These are phyloP conservation scores for Dissostichus mawsoni DNA, from an alignment of 2,113 vertebrate species.

Conservation along the genomic window DNA sequence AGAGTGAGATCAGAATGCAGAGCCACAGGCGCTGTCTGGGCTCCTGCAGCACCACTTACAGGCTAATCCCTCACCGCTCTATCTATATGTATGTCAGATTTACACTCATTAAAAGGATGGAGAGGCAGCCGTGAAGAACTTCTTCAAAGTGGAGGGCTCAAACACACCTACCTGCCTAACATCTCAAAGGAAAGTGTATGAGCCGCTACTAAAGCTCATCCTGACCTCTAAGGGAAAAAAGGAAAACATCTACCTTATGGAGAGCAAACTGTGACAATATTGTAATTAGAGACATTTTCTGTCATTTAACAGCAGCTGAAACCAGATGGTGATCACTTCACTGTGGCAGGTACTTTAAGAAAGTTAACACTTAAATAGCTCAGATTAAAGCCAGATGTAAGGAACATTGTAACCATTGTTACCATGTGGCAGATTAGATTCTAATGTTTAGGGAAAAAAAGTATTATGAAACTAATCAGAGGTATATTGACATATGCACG, in stretches of 20 bases:
- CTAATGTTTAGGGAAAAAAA: too few relatives aligned
- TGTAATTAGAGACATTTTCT: constrained; percentile 28
- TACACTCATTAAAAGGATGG: constrained; percentile 57
- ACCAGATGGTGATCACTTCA: constrained; percentile 36
- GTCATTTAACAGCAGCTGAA: constrained; percentile 22
- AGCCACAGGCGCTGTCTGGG: constrained; percentile 46
- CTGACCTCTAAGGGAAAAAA: constrained; percentile 22
- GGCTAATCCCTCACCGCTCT: constrained; percentile 55
- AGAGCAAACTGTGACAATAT: constrained; percentile 37
- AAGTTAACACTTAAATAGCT: constrained; percentile 3
- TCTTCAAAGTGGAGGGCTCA: constrained; percentile 47
- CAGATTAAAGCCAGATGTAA: background rate
- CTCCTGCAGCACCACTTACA: constrained; percentile 64
- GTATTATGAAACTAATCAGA: too few relatives aligned
- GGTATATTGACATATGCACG: too few relatives aligned
- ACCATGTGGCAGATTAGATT: too few relatives aligned
- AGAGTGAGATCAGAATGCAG: constrained; percentile 52
- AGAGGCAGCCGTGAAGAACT: constrained; percentile 20
- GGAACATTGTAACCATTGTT: too few relatives aligned
- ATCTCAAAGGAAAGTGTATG: constrained; percentile 41
- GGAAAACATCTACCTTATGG: constrained; percentile 18
- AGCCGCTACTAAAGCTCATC: constrained; percentile 36
- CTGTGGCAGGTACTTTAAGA: background rate
- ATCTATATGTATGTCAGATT: constrained; percentile 60
- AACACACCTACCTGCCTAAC: constrained; percentile 27